phyloP scores from a whole-genome alignment of 2,113 vertebrate species.

The Chionodraco myersi region DNA sequence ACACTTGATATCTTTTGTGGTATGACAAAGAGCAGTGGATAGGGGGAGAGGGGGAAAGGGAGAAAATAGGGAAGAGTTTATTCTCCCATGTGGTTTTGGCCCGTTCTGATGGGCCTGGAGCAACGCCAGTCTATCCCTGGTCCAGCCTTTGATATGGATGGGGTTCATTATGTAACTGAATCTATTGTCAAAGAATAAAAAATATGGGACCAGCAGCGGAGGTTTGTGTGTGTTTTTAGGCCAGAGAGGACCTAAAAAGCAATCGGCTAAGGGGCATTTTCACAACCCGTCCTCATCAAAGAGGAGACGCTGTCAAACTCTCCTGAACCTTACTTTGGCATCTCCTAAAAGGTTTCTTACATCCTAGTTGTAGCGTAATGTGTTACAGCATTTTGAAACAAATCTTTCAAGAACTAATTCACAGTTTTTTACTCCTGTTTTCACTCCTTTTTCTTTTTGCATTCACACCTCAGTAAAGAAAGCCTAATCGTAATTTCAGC shows the following conservation, averaged over 20 bases:
- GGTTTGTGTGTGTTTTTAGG: slow-evolving; percentile 28
- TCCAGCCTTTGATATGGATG: slow-evolving; percentile 80
- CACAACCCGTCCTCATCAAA: slow-evolving; percentile 33
- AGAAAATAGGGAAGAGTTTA: slow-evolving; percentile 67
- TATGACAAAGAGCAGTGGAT: slow-evolving; percentile 75
- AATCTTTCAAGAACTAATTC: slow-evolving; percentile 43
- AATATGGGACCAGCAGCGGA: slow-evolving; percentile 67
- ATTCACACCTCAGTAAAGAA: slow-evolving; percentile 31
- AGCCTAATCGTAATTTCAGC: slow-evolving; percentile 30
- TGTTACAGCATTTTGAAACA: slow-evolving; percentile 25
- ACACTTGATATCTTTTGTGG: slow-evolving; percentile 75
- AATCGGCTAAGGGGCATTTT: slow-evolving; percentile 31
- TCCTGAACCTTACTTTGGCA: slow-evolving; percentile 6
- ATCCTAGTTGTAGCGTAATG: slow-evolving; percentile 26
- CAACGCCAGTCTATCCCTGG: slow-evolving; percentile 67
- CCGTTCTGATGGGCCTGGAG: slow-evolving; percentile 73
- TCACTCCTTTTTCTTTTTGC: neutral
- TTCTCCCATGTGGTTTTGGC: slow-evolving; percentile 82
- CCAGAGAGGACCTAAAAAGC: slow-evolving; percentile 38
- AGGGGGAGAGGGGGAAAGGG: slow-evolving; percentile 38
- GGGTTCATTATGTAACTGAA: slow-evolving; percentile 82
- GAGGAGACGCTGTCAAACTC: slow-evolving; percentile 38
- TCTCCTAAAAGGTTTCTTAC: slow-evolving; percentile 40
- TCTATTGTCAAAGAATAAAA: slow-evolving; percentile 80
- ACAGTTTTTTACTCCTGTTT: slow-evolving; percentile 10